Evolutionary conservation across 1,140 invertebrate genomes (phyloP).

Genomic region (Pseudomyrmex sp.): DNA sequence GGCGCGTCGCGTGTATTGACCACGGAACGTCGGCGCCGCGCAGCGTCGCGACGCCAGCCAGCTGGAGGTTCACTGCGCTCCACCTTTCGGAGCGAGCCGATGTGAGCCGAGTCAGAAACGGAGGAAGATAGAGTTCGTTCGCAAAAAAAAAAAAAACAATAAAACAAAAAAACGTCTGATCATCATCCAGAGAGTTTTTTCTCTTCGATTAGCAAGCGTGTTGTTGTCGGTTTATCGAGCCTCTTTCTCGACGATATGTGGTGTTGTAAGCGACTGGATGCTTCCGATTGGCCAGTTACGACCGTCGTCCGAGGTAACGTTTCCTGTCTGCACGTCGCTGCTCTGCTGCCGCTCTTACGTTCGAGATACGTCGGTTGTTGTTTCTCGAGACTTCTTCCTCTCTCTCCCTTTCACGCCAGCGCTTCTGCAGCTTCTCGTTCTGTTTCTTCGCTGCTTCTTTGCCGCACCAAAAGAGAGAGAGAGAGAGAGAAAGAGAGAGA

Average conservation of each 20-base stretch:
- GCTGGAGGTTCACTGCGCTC: constrained; percentile 70
- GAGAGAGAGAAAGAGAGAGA: not conserved
- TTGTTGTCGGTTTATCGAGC: constrained; percentile 15
- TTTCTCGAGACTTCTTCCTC: constrained; percentile 39
- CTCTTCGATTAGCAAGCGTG: not conserved
- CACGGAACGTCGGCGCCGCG: constrained; percentile 71
- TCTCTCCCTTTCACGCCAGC: not conserved
- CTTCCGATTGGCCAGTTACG: constrained; percentile 77
- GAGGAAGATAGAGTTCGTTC: constrained; percentile 2
- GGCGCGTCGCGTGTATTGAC: constrained; percentile 71
- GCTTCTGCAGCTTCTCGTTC: constrained; percentile 30
- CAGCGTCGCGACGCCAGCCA: constrained; percentile 73
- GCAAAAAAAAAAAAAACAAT: not conserved
- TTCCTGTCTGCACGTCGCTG: constrained; percentile 67
- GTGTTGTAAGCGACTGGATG: constrained; percentile 77
- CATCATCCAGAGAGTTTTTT: constrained; percentile 24
- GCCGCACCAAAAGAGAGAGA: constrained; percentile 28
- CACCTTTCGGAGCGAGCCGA: constrained; percentile 53
- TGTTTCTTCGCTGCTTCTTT: constrained; percentile 41
- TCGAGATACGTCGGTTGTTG: constrained; percentile 42
- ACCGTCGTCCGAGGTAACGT: constrained; percentile 77
- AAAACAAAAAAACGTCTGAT: not conserved
- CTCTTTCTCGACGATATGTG: constrained; percentile 69
- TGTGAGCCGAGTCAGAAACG: constrained; percentile 2
- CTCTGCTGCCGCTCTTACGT: constrained; percentile 52